phyloP scores from a whole-genome alignment of 2,113 vertebrate species.

The Procavia capensis region DNA sequence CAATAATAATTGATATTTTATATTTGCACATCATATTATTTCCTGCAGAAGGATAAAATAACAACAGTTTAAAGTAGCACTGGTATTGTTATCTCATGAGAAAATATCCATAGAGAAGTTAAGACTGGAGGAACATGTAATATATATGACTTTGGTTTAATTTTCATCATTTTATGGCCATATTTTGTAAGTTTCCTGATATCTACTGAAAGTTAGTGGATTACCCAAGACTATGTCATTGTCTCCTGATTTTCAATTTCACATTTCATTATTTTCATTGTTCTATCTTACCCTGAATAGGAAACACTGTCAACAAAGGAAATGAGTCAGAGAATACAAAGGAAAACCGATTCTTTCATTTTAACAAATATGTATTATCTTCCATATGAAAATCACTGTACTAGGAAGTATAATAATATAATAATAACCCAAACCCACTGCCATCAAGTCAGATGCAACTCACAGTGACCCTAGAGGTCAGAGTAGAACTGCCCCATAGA shows the following conservation, averaged over 20 bases:
- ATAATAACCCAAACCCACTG: no score
- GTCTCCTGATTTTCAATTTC: background rate
- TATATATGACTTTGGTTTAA: background rate
- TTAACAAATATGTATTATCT: no score
- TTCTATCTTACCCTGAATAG: background rate
- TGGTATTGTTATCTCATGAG: background rate
- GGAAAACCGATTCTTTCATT: background rate
- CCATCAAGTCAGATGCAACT: no score
- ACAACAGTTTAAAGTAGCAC: background rate
- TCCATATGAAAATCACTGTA: background rate
- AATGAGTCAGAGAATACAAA: background rate
- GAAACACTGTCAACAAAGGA: background rate
- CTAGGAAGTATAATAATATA: no score
- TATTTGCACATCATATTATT: slow-evolving; percentile 27
- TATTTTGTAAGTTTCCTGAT: background rate
- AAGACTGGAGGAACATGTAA: background rate
- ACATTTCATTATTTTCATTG: background rate
- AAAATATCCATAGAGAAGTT: background rate
- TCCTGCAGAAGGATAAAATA: background rate
- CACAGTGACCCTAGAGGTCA: no score
- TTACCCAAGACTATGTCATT: background rate
- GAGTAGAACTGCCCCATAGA: no score
- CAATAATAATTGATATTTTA: background rate
- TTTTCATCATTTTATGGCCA: background rate
- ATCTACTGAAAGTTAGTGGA: background rate